A percentile compares a stretch with the other conserved stretches of the same genome.
These are phyloP conservation scores for Andrena trimmerana DNA, from an alignment of 2,888 invertebrate genomes.

Conservation along the genomic window DNA sequence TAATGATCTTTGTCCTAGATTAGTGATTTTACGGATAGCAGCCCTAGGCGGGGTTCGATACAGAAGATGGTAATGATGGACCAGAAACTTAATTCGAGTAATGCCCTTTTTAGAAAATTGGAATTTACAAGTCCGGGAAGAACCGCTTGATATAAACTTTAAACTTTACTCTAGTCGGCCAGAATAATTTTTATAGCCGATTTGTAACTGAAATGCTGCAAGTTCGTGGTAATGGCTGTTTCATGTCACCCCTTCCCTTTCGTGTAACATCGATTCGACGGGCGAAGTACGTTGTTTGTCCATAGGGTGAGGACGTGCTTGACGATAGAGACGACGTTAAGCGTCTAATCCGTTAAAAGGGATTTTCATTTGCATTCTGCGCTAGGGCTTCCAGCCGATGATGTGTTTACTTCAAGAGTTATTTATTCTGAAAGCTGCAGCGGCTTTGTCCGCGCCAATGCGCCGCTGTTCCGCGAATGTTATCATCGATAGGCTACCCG, in stretches of 20 bases:
- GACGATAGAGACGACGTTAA: conserved; percentile 19
- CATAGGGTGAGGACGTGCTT: conserved; percentile 5
- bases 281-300: conserved; percentile 13
- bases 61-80: no score
- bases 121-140: background rate
- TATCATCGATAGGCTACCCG: background rate
- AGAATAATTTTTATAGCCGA: background rate
- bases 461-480: background rate
- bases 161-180: background rate
- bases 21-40: no score
- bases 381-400: conserved; percentile 35
- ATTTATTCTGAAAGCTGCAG: conserved; percentile 6
- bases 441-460: background rate
- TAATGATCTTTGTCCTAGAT: no score
- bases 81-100: no score
- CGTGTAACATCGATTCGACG: conserved; percentile 17
- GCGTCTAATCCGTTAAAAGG: conserved; percentile 42
- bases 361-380: conserved; percentile 41
- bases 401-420: conserved; percentile 8
- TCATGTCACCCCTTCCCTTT: background rate
- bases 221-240: background rate
- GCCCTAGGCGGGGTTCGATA: no score
- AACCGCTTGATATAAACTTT: background rate
- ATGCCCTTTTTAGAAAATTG: background rate
- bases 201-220: background rate